A percentile compares a stretch with the other conserved stretches of the same genome.
Conservation (phyloP, 1,140 invertebrate species). For the Andrena cerasifolii region DNA sequence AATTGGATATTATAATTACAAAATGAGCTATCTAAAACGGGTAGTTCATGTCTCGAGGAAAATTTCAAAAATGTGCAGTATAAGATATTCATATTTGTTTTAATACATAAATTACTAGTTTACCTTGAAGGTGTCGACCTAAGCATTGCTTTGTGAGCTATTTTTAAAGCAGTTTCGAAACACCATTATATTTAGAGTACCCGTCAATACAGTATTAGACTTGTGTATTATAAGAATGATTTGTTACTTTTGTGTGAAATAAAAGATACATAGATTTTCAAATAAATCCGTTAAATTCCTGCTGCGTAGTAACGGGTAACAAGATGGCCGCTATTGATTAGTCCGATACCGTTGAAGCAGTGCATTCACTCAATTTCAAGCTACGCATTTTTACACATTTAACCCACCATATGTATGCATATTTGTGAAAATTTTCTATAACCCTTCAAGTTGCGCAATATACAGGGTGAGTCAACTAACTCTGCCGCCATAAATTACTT, state of each 20-base stretch:
- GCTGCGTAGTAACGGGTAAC: conserved; percentile 5
- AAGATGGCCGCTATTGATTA: conserved; percentile 57
- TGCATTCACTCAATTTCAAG: too few relatives aligned
- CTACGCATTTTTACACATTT: too few relatives aligned
- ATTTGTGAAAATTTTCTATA: too few relatives aligned
- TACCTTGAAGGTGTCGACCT: neutral
- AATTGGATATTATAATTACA: neutral
- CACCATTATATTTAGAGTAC: neutral
- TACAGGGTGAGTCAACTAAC: too few relatives aligned
- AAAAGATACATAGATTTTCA: neutral
- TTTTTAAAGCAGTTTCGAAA: conserved; percentile 15
- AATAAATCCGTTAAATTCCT: neutral
- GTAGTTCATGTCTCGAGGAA: neutral
- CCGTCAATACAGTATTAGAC: neutral
- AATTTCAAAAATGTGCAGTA: too few relatives aligned
- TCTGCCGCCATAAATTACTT: too few relatives aligned
- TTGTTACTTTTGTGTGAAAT: neutral
- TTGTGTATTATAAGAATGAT: neutral
- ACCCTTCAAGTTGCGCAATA: too few relatives aligned
- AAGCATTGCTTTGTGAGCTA: neutral
- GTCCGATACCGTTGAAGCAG: neutral
- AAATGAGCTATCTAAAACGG: neutral
- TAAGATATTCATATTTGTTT: neutral
- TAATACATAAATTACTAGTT: neutral
- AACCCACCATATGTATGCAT: too few relatives aligned